phyloP scores from a whole-genome alignment of 1,140 invertebrate species.

The Drosophila parabipectinata region DNA sequence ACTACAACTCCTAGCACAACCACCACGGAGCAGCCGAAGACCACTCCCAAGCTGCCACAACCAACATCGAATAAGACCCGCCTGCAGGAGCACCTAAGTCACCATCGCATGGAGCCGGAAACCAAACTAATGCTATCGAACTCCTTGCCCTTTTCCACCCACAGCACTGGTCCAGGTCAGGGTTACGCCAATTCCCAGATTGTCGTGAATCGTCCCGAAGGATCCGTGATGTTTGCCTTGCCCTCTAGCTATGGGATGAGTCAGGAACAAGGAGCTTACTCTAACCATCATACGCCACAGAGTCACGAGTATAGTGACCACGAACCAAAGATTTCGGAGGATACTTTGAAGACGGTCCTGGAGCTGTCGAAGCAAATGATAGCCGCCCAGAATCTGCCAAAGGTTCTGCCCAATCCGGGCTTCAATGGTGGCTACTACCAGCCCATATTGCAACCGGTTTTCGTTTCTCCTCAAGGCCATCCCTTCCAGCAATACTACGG shows the following conservation, averaged over 20 bases:
- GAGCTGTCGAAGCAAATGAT: slow-evolving; percentile 83
- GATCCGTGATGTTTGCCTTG: slow-evolving; percentile 77
- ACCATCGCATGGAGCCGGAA: slow-evolving; percentile 66
- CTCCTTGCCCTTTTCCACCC: slow-evolving; percentile 39
- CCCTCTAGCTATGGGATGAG: slow-evolving; percentile 44
- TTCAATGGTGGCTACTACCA: slow-evolving; percentile 62
- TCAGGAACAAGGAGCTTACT: slow-evolving; percentile 26
- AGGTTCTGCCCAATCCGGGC: slow-evolving; percentile 68
- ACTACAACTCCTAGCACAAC: background rate
- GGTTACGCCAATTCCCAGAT: slow-evolving; percentile 81
- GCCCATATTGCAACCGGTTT: slow-evolving; percentile 71
- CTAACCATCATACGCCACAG: slow-evolving; percentile 14
- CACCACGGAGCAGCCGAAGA: slow-evolving; percentile 15
- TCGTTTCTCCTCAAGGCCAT: slow-evolving; percentile 57
- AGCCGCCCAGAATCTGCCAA: slow-evolving; percentile 74
- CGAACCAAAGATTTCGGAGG: slow-evolving; percentile 78
- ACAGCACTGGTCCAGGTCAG: slow-evolving; percentile 28
- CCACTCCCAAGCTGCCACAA: slow-evolving; percentile 20
- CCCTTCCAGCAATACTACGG: slow-evolving; percentile 65
- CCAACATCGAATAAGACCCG: slow-evolving; percentile 56
- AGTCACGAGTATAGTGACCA: slow-evolving; percentile 60
- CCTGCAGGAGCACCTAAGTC: slow-evolving; percentile 60
- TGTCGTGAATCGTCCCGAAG: slow-evolving; percentile 82
- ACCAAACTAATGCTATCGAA: slow-evolving; percentile 70
- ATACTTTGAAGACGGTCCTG: slow-evolving; percentile 80